These are phyloP conservation scores for Drosophila infuscata DNA, from an alignment of 2,888 invertebrate species.

Conservation along the genomic window DNA sequence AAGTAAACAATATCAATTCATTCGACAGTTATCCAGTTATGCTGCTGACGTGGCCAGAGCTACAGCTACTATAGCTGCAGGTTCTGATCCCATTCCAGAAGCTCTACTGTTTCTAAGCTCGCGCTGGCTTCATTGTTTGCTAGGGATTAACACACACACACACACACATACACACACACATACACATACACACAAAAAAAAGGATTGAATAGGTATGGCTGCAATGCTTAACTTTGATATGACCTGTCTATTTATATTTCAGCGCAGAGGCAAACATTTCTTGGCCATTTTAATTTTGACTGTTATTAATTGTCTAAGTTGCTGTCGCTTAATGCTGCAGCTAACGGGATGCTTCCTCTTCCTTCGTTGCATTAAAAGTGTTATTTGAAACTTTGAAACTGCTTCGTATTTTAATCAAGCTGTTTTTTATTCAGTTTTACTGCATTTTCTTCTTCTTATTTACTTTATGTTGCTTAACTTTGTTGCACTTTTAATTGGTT, in stretches of 20 bases:
- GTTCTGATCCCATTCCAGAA: constrained; percentile 10
- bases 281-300: constrained; percentile 45
- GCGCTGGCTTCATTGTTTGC: constrained; percentile 60
- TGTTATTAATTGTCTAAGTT: constrained; percentile 70
- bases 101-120: constrained; percentile 29
- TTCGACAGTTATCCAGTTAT: constrained; percentile 80
- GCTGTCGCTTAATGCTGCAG: constrained; percentile 43
- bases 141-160: constrained; percentile 57
- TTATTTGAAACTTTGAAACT: constrained; percentile 31
- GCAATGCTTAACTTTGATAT: constrained; percentile 36
- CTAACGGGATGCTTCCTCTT: constrained; percentile 41
- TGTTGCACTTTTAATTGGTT: constrained; percentile 68
- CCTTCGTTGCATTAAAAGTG: constrained; percentile 20
- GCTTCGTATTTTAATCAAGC: constrained; percentile 26
- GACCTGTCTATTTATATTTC: constrained; percentile 57
- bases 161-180: not conserved
- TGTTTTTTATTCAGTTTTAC: constrained; percentile 16
- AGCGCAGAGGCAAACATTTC: constrained; percentile 51
- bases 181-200: not conserved
- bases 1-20: constrained; percentile 80
- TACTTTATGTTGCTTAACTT: constrained; percentile 50
- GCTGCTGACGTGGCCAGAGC: constrained; percentile 61
- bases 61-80: constrained; percentile 7
- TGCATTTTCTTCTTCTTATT: not conserved
- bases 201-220: constrained; percentile 1